Base-by-base conservation (phyloP, 1,140 invertebrate species). In the Atta colombica region DNA sequence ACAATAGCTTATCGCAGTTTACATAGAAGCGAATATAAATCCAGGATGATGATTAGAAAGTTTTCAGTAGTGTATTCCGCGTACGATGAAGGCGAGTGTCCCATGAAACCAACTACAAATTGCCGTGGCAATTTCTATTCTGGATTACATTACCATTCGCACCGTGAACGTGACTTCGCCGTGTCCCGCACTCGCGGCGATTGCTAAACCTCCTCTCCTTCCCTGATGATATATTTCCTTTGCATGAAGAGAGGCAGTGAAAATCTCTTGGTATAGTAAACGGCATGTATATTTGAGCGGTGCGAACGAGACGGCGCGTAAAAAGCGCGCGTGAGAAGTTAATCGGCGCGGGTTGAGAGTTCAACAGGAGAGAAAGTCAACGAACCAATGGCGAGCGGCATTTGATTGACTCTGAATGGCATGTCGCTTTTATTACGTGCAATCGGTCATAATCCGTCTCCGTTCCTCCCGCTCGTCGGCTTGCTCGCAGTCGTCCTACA, bases 311-410 rank as follows among this genome's bases (percentile, higher is more conserved):
- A 69, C 63, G 45, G 35, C 16, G 68, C 2, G 31, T 35, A 71
- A 89, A 89, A 89, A 89, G 84, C 84, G 68, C 69, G 39, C 80
- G 69, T 74, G 69, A 84, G 45, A 63, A 86, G 80, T 77, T 90
- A 82, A 90, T 74, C 88, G 88, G 78, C 71, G 75, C 75, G 77
- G 84, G 88, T 89, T 78, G 88, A 86, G 87, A 86, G 84, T 87
- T 86, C 69, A 89, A 77, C 84, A 77, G 88, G 88, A 90, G 88
- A 90, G 88, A 89, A 90, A 90, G 88, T 90, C 88, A 89, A 90
- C 88, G 88, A 90, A 87, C 88, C 88, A 90, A 89, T 90, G 60
- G 84, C 84, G 86, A 61, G 60, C 71, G 66, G 61, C 71, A 53
- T 45, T 75, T 89, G 88, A 90, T 90, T 89, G 88, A 82, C 88